Percentiles rank a stretch among this genome's conserved stretches.
Evolutionary conservation across 2,113 vertebrate genomes (phyloP).

Genomic region (Phaethon lepturus): DNA sequence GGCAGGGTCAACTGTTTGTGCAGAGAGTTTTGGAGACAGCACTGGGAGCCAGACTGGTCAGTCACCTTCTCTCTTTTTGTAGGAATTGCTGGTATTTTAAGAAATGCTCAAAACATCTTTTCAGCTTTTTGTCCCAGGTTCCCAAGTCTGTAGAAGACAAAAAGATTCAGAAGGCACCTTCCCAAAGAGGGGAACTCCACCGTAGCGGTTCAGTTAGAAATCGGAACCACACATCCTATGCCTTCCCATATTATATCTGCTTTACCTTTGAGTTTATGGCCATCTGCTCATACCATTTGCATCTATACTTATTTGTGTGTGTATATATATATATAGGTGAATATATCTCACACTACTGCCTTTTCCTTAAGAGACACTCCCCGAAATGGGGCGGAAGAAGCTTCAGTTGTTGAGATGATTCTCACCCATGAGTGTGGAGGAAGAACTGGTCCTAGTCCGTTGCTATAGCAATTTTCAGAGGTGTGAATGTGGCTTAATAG

Average conservation of each 20-base stretch:
- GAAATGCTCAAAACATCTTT: neutral
- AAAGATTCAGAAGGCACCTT: neutral
- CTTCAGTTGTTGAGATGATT: neutral
- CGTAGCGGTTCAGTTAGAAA: neutral
- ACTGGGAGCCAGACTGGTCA: neutral
- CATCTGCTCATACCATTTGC: neutral
- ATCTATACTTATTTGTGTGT: neutral
- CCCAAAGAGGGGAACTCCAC: neutral
- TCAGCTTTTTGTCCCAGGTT: neutral
- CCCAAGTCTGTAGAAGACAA: neutral
- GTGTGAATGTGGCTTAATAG: constrained; percentile 57
- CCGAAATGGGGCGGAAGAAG: neutral
- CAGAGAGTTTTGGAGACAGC: neutral
- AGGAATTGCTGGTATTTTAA: neutral
- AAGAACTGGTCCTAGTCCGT: constrained; percentile 10
- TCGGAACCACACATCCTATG: neutral
- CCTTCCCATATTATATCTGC: neutral
- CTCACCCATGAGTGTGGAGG: constrained; percentile 15
- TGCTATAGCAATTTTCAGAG: constrained; percentile 60
- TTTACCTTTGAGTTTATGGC: neutral
- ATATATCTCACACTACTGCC: neutral
- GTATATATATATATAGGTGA: neutral
- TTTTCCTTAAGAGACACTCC: neutral
- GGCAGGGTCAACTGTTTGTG: neutral
- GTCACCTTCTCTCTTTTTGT: neutral